Percentiles rank a stretch among this genome's conserved stretches.
These are phyloP conservation scores for Papilio machaon DNA, from an alignment of 1,140 invertebrate species.

Conservation along the genomic window DNA sequence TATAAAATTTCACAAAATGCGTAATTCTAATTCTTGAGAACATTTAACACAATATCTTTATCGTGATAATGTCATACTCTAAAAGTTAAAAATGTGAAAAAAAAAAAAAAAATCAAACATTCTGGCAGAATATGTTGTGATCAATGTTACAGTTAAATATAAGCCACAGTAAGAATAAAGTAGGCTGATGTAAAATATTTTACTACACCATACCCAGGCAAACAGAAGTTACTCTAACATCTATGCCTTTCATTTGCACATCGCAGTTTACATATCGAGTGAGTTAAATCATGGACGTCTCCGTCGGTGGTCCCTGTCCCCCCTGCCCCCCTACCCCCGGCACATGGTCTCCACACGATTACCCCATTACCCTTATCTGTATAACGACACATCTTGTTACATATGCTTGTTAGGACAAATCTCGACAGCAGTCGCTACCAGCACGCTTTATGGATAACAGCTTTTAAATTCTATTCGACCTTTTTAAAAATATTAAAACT, in stretches of 20 bases:
- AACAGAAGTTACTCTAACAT: background rate
- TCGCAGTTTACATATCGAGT: slow-evolving; percentile 33
- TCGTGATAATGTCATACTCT: no score
- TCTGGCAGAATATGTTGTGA: no score
- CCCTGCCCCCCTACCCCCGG: background rate
- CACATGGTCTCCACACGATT: slow-evolving; percentile 10
- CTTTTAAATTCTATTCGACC: no score
- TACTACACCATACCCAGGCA: background rate
- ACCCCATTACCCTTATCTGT: slow-evolving; percentile 37
- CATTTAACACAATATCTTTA: no score
- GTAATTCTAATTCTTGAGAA: no score
- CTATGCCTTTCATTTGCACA: slow-evolving; percentile 14
- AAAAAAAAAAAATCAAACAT: no score
- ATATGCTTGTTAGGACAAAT: slow-evolving; percentile 37
- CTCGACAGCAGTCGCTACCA: background rate
- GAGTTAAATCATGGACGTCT: slow-evolving; percentile 27
- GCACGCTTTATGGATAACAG: background rate
- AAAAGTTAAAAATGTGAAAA: no score
- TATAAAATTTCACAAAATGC: no score
- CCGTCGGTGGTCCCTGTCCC: slow-evolving; percentile 25
- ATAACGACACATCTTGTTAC: slow-evolving; percentile 36
- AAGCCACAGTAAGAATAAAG: no score
- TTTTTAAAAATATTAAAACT: no score
- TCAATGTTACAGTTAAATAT: no score
- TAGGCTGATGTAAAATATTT: background rate